These are phyloP conservation scores for Oophaga pumilio DNA, from an alignment of 2,113 vertebrate genomes.

Conservation along the genomic window DNA sequence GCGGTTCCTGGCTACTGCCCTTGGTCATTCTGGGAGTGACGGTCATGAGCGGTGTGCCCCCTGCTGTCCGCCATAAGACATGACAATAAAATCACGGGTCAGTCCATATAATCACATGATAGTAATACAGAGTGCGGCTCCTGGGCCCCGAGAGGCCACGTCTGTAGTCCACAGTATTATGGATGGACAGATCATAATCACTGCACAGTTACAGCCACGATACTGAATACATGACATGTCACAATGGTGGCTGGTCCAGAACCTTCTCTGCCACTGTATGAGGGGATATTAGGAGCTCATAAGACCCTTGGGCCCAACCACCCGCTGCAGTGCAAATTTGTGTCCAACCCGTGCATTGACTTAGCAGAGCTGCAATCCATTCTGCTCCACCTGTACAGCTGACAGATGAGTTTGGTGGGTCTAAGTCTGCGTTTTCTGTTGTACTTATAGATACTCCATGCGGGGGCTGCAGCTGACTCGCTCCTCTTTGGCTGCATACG, in stretches of 20 bases:
- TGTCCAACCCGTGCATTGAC: background rate
- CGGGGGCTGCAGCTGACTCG: conserved; percentile 53
- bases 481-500: conserved; percentile 62
- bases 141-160: too few relatives aligned
- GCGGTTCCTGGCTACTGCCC: background rate
- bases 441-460: conserved; percentile 36
- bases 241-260: background rate
- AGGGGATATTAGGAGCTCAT: background rate
- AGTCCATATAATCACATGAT: too few relatives aligned
- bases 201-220: too few relatives aligned
- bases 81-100: too few relatives aligned
- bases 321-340: background rate
- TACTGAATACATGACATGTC: too few relatives aligned
- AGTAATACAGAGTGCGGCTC: too few relatives aligned
- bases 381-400: background rate
- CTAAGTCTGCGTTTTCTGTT: too few relatives aligned
- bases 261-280: background rate
- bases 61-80: too few relatives aligned
- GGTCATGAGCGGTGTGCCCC: too few relatives aligned
- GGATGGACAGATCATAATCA: too few relatives aligned
- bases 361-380: background rate
- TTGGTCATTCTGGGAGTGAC: too few relatives aligned
- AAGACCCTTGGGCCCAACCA: background rate
- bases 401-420: background rate
- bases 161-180: too few relatives aligned